Evolutionary conservation across 2,888 invertebrate species (phyloP), one percentile per base, ranked within the genome.

Genomic region (Limnephilus auricula): DNA sequence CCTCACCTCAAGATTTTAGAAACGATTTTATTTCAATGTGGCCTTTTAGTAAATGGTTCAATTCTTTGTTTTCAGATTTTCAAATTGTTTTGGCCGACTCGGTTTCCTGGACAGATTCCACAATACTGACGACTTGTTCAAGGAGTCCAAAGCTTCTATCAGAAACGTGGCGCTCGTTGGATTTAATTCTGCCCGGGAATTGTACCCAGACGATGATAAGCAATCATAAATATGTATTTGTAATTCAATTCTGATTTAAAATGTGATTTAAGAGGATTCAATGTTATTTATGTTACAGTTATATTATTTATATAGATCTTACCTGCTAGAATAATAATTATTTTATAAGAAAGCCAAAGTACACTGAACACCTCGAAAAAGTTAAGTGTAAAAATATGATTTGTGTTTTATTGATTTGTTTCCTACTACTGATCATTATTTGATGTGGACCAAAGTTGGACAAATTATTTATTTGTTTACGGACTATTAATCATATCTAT

Each of bases 21-120:
- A 65, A 18, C 6, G 18, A 45, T 13, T 50, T 50, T 50, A 50
- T 18, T 50, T 50, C 18, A 15, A 18, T 18, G 50, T 18, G 4
- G 18, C 5, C 0, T 65, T 65, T 65, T 65, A 25, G 65, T 65
- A 65, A n/a, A 80, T 31, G 12, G 80, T 80, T 31, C 0, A 18
- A 9, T 10, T 34, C 0, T 82, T 82, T 82, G 10, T 90, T 94
- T 94, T 45, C 94, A 98, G 98, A 95, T 98, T 98, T 94, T 98
- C 97, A 94, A 97, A 98, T 94, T 98, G 98, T 94, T 98, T 97
- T 94, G 98, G 98, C 2, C 98, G 98, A 2, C 95, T 98, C 92
- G 98, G 98, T 0, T 97, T 98, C 0, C 94, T 98, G 93, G 98
- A 98, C 94, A 97, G 98, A 86, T 94, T 98, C 13, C 98, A 98